These are phyloP conservation scores for Thalassaphorura encarpata DNA, from an alignment of 1,140 invertebrate genomes.

Conservation along the genomic window DNA sequence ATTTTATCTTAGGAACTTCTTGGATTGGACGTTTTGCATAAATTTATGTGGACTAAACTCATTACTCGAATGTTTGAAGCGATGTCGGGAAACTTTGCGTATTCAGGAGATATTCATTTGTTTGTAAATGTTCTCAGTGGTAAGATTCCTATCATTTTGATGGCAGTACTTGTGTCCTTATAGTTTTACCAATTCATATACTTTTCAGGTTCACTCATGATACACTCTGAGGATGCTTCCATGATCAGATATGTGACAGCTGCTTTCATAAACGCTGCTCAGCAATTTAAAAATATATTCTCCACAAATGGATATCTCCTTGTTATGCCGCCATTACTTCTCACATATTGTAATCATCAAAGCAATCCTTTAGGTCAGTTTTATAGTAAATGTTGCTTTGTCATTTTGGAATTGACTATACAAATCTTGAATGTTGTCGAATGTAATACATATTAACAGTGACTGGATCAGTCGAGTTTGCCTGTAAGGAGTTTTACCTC, in stretches of 20 bases:
- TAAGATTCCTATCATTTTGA: conserved; percentile 1
- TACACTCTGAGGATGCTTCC: conserved; percentile 92
- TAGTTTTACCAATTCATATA: not conserved
- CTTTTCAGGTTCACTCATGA: conserved; percentile 57
- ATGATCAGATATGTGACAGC: conserved; percentile 92
- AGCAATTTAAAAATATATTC: conserved; percentile 98
- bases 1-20: conserved; percentile 60
- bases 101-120: conserved; percentile 91
- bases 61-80: conserved; percentile 97
- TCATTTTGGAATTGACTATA: not conserved
- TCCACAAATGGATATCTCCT: conserved; percentile 95
- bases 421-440: not conserved
- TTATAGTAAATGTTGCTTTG: not conserved
- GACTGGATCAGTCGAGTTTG: conserved; percentile 91
- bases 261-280: conserved; percentile 88
- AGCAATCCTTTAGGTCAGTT: conserved; percentile 54
- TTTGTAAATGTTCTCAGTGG: conserved; percentile 98
- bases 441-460: conserved; percentile 47
- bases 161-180: not conserved
- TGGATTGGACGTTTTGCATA: conserved; percentile 91
- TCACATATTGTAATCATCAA: conserved; percentile 96
- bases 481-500: conserved; percentile 96
- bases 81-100: conserved; percentile 96
- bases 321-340: conserved; percentile 93
- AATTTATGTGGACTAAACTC: conserved; percentile 95